Base-by-base conservation (phyloP, 2,797 vertebrate species). In the Poeciliopsis paucimaculata region DNA sequence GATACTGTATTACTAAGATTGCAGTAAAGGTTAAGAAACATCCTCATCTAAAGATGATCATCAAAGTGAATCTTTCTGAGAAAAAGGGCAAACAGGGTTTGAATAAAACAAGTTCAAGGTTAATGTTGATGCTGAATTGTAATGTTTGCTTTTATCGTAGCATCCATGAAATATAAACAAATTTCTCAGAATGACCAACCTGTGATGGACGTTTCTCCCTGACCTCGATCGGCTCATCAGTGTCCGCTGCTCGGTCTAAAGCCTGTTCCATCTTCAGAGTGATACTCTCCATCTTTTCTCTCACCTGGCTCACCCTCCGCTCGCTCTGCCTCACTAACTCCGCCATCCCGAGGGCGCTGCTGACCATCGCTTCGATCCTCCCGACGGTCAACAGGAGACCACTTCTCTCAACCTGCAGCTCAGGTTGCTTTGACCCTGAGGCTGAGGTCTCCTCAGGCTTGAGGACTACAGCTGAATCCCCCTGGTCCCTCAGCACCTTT, bases 291-390 rank as follows among this genome's bases (percentile, higher is more conserved):
- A 94, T 86, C 88, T 72, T 90, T 81, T 80, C 88, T 77, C 82
- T 91, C 73, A 89, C 88, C 41, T 78, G 87, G 87, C 76, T 87
- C 85, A 94, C 83, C 79, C 79, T 90, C 73, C 91, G 79, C 77
- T 95, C 92, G 5, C 88, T 84, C 85, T 88, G 80, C 28, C 92
- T 89, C 86, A 94, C 60, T 79, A 90, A 87, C 81, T 93, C 70
- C 0, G 94, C 84, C 0, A 82, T 85, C 78, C 87, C 82, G 85
- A 94, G 72, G 9, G 94, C 94, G 2, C 77, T 82, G 45, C 36
- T 88, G 79, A 94, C 90, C 87, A 93, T 89, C 0, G 78, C 86
- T 82, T 95, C 92, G 88, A 94, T 92, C 84, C 83, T 92, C 26
- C 75, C 89, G 39, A 92, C 83, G 28, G 90, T 89, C 7, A 79